A percentile compares a stretch with the other conserved stretches of the same genome.
Conservation (phyloP, 92 coral and sea anemone genomes). For the Micromussa lordhowensis region DNA sequence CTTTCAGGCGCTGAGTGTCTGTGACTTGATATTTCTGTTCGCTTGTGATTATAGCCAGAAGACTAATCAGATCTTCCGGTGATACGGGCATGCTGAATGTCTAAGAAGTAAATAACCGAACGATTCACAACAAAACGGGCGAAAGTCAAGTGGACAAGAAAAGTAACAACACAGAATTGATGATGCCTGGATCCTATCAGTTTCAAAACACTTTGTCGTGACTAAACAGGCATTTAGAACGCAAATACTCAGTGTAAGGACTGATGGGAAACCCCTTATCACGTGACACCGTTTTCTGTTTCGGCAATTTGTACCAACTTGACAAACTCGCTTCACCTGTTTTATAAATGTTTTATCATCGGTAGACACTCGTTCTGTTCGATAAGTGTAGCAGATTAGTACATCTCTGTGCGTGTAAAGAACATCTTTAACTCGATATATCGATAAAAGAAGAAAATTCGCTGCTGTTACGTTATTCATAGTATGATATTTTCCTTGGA, state of each 20-base stretch:
- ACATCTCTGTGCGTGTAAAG: too few relatives aligned
- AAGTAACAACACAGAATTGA: not conserved
- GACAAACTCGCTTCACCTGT: not conserved
- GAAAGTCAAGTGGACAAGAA: not conserved
- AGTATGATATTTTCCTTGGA: too few relatives aligned
- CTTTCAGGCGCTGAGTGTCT: constrained; percentile 63
- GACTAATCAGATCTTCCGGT: constrained; percentile 78
- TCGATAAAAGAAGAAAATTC: too few relatives aligned
- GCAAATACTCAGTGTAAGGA: not conserved
- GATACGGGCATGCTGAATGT: constrained; percentile 59
- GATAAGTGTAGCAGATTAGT: too few relatives aligned
- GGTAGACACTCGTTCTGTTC: too few relatives aligned
- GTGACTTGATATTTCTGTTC: constrained; percentile 67
- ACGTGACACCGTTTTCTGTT: constrained; percentile 13
- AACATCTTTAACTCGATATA: too few relatives aligned
- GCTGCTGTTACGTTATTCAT: too few relatives aligned
- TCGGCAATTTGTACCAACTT: not conserved
- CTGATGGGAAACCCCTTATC: constrained; percentile 10
- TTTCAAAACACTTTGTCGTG: not conserved
- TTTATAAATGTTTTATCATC: too few relatives aligned
- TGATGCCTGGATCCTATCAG: not conserved
- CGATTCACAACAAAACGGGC: not conserved
- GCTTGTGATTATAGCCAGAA: constrained; percentile 75
- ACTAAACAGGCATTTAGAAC: not conserved
- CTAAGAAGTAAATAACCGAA: too few relatives aligned